A percentile compares a stretch with the other conserved stretches of the same genome.
phyloP scores from a whole-genome alignment of 2,888 invertebrate genomes.

The Drosophila infuscata region DNA sequence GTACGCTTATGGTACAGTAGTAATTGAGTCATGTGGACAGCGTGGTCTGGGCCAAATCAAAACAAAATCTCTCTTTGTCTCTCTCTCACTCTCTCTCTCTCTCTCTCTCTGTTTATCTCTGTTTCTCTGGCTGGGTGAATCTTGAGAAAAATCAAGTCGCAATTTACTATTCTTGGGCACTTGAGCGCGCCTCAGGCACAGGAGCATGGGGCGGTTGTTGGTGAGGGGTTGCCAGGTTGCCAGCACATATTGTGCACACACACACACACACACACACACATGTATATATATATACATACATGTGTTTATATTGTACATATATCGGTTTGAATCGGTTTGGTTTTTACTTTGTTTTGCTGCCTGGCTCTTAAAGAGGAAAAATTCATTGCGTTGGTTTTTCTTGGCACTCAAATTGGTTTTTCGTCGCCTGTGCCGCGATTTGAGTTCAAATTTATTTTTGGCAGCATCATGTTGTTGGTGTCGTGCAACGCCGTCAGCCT shows the following conservation, averaged over 20 bases:
- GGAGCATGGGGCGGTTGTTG: background rate
- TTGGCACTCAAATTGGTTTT: constrained; percentile 67
- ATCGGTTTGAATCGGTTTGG: constrained; percentile 25
- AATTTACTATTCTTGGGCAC: constrained; percentile 45
- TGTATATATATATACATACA: background rate
- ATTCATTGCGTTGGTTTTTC: constrained; percentile 76
- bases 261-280: background rate
- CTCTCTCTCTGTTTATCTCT: background rate
- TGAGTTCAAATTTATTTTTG: constrained; percentile 80
- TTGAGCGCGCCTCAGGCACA: constrained; percentile 59
- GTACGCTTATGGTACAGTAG: constrained; percentile 48
- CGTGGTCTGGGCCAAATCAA: constrained; percentile 16
- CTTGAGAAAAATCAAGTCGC: constrained; percentile 23
- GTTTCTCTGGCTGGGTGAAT: background rate
- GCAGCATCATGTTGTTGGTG: constrained; percentile 57
- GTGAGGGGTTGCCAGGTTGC: background rate
- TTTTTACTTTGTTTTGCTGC: constrained; percentile 17
- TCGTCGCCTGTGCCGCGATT: constrained; percentile 66
- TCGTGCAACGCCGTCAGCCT: constrained; percentile 11
- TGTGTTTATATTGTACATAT: background rate
- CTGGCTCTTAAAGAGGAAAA: constrained; percentile 60
- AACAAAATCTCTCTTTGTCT: background rate
- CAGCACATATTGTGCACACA: background rate
- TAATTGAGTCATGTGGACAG: constrained; percentile 57
- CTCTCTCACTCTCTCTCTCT: background rate